Base-by-base conservation (phyloP, 2,888 invertebrate genomes). In the Fragum whitleyi region DNA sequence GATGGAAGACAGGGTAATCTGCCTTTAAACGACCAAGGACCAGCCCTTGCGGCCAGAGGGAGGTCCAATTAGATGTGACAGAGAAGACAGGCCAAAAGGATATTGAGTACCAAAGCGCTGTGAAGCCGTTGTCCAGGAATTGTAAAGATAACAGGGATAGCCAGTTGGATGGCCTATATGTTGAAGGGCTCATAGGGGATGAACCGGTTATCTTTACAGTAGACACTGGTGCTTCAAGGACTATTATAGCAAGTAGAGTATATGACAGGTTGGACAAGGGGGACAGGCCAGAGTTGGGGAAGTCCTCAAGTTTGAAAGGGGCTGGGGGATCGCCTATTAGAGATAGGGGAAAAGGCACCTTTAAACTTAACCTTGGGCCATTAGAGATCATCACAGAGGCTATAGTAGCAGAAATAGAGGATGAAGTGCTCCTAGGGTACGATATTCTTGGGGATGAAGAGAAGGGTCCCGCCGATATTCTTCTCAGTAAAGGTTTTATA, bases 151-250 rank as follows among this genome's bases (percentile, higher is more conserved):
- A 3, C 32, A 36, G 32, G 21, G 5, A 7, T 19, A 21, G 21
- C 6, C 42, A 2, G 14, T n/a, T 14, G 7, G 62, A 59, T n/a
- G 72, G 72, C 14, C 19, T 72, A 1, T 72, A 72, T 42, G 59
- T 72, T 26, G 21, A 72, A n/a, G 72, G 72, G 11, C 23, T 39
- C 1, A 29, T 72, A 11, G 61, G 28, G 16, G 42, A 42, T 14
- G 21, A 59, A 32, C 61, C 72, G 11, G 55, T 36, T 14, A 26
- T 29, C 7, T 72, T 72, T 26, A 72, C 72, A 16, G n/a, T 47
- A 26, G 61, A 72, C 26, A 72, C 59, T 11, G 72, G 72, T 9
- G 59, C 59, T 11, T 39, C 59, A 14, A 72, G n/a, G 23, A 72
- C 72, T 6, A 42, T 72, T 23, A 26, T 72, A 19, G 59, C 72